These are phyloP conservation scores for Melanotaenia parkinsoni DNA, from an alignment of 2,797 vertebrate genomes.

Conservation along the genomic window DNA sequence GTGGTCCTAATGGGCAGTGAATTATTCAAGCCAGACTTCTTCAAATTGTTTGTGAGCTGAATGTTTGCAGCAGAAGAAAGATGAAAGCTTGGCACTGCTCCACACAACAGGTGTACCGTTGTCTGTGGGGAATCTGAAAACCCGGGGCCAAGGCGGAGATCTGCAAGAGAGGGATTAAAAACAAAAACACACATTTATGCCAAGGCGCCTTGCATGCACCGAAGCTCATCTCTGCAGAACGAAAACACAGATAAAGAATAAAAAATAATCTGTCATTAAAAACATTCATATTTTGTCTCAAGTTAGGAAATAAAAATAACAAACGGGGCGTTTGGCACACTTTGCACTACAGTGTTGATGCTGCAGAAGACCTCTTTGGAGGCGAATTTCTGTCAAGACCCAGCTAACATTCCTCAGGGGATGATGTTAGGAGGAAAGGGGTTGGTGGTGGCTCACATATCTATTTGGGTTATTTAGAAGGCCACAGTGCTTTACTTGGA, in stretches of 20 bases:
- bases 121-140: constrained; percentile 51
- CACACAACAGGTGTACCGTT: constrained; percentile 60
- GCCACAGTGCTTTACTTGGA: constrained; percentile 36
- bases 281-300: constrained; percentile 12
- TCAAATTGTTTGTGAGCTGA: constrained; percentile 28
- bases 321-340: constrained; percentile 13
- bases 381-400: constrained; percentile 35
- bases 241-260: neutral
- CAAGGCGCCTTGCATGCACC: neutral
- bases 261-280: neutral
- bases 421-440: constrained; percentile 47
- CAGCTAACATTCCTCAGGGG: constrained; percentile 37
- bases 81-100: constrained; percentile 55
- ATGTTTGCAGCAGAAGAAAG: constrained; percentile 31
- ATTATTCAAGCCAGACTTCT: constrained; percentile 36
- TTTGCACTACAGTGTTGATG: constrained; percentile 13
- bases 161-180: constrained; percentile 58
- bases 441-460: constrained; percentile 50
- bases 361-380: constrained; percentile 14
- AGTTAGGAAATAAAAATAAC: constrained; percentile 17
- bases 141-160: constrained; percentile 40
- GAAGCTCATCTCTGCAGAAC: neutral
- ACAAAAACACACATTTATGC: constrained; percentile 24
- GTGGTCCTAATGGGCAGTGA: constrained; percentile 9
- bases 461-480: constrained; percentile 38